Base-by-base conservation (phyloP, 1,140 invertebrate genomes). In the Cydia fagiglandana region DNA sequence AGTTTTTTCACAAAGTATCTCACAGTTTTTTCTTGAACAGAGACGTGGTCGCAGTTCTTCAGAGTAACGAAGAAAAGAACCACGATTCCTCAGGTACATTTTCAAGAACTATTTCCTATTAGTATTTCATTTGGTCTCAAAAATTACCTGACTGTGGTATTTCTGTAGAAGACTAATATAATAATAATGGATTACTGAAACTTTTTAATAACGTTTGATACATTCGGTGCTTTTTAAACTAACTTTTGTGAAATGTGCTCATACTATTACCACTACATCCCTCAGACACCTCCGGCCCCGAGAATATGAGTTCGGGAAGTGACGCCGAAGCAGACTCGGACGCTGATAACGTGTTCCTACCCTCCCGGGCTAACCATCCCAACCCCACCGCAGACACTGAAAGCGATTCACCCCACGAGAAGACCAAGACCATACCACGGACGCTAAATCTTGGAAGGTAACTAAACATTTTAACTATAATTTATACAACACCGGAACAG, bases 261-360 rank as follows among this genome's bases (percentile, higher is more conserved):
- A 50, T 56, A 7, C 6, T 61, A 17, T 34, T 5, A 34, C 34
- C 34, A 34, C 34, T 34, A 30, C n/a, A 24, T 61, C 20, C 20
- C 79, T 17, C 77, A 93, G 93, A 93, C 80, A 93, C 93, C 66
- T 93, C 93, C 2, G 93, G 93, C 7, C 93, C 93, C 64, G 93
- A 93, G 74, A 93, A 93, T 61, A 53, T 87, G 20, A 91, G 87
- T 45, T 92, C 91, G 3, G 93, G 88, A 13, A 93, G 92, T 66
- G 93, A 93, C 28, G 91, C 86, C 15, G 93, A 93, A 83, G 89
- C 86, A 1, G 92, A 93, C 80, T 93, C 93, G 0, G 93, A 93
- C 76, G 91, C 88, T 0, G 93, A 93, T 68, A 93, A 93, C 73
- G 93, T 93, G 3, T 93, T 93, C 64, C 81, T 93, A 9, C 93